Base-by-base conservation (phyloP, 2,797 vertebrate genomes). In the Enteromius trimaculatus region DNA sequence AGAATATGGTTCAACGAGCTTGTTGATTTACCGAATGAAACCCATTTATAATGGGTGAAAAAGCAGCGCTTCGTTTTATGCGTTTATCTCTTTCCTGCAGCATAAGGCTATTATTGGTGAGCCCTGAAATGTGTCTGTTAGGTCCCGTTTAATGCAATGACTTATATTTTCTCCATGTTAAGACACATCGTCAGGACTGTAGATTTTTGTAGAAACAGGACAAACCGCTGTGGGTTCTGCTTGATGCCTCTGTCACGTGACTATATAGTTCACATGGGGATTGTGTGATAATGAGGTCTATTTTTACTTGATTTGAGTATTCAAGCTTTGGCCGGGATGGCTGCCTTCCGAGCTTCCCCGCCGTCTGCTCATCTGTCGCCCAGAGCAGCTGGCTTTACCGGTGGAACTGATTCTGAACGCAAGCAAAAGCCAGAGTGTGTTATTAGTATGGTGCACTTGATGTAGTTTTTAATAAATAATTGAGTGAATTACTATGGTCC, bases 281-380 rank as follows among this genome's bases (percentile, higher is more conserved):
- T 85, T 81, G 62, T 79, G 72, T 80, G 65, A 77, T 85, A 80
- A 87, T 71, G 66, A 82, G 69, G 42, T 81, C 87, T 86, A 88
- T 87, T 88, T 88, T 87, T 88, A 78, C 79, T 58, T 69, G 26
- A 87, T 82, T 83, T 84, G 53, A 84, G 78, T 87, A 88, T 84
- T 84, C 37, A 81, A 84, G 51, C 77, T 80, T 84, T 79, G 77
- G 70, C 58, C 23, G 10, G 42, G 49, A 21, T 71, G 64, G n/a
- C 42, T 76, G 64, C 55, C 83, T 86, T 81, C 64, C 34, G 26
- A 81, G 80, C 37, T 64, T 79, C 55, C 79, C 82, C 37, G 5
- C 39, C 23, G 81, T 65, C 75, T 65, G 31, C 84, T 86, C 84
- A 84, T 87, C 82, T 81, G 80, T 82, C 44, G 44, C 71, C 74